A percentile compares a stretch with the other conserved stretches of the same genome.
These are phyloP conservation scores for Pseudoatta argentina DNA, from an alignment of 1,140 invertebrate species.

Conservation along the genomic window DNA sequence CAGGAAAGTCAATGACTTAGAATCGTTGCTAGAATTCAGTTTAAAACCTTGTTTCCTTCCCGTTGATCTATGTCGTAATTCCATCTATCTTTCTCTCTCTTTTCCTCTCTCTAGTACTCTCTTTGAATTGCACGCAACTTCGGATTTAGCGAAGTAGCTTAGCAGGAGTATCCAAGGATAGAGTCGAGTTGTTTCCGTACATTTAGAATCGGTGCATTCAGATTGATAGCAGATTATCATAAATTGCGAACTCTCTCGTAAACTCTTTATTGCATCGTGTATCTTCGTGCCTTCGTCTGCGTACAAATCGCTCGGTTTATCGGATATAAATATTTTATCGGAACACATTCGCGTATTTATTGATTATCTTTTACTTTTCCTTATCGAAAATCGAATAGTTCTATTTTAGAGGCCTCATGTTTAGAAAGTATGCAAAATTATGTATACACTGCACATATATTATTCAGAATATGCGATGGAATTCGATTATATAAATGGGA, in stretches of 20 bases:
- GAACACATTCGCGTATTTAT: neutral
- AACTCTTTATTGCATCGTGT: constrained; percentile 33
- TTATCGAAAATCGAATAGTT: constrained; percentile 19
- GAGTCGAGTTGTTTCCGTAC: constrained; percentile 17
- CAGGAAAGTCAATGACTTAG: neutral
- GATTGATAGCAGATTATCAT: constrained; percentile 56
- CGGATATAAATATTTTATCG: neutral
- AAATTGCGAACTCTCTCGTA: constrained; percentile 30
- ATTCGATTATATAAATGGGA: constrained; percentile 4
- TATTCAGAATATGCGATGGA: neutral
- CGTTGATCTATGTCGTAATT: constrained; percentile 21
- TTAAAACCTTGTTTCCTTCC: constrained; percentile 7
- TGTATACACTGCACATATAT: neutral
- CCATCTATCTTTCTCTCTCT: neutral
- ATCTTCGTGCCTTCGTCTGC: neutral
- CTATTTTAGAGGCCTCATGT: neutral
- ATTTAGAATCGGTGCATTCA: constrained; percentile 30
- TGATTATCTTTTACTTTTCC: neutral
- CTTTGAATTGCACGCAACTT: constrained; percentile 32
- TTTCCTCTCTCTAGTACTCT: neutral
- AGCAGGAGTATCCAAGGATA: constrained; percentile 18
- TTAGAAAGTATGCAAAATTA: neutral
- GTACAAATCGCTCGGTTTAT: constrained; percentile 7
- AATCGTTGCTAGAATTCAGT: constrained; percentile 29
- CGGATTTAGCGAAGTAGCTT: constrained; percentile 53